These are phyloP conservation scores for Yponomeuta plumbellus DNA, from an alignment of 2,888 invertebrate genomes.

Conservation along the genomic window DNA sequence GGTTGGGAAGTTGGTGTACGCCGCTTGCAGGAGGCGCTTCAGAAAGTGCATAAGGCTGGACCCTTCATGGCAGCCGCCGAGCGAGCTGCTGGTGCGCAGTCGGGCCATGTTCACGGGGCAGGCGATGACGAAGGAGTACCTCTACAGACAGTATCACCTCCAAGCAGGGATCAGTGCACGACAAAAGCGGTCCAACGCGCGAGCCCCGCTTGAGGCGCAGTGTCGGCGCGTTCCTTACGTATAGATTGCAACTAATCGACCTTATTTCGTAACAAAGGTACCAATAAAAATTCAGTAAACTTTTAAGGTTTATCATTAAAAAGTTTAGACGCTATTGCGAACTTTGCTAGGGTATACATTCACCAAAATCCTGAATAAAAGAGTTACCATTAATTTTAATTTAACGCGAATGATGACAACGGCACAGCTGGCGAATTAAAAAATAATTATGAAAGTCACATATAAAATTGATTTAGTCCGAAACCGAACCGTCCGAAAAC, in stretches of 20 bases:
- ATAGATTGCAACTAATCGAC: background rate
- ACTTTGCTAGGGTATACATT: too few relatives aligned
- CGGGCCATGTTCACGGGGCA: slow-evolving; percentile 67
- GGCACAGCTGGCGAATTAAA: too few relatives aligned
- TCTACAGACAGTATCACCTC: slow-evolving; percentile 66
- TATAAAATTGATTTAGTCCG: too few relatives aligned
- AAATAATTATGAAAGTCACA: too few relatives aligned
- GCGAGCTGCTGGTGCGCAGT: slow-evolving; percentile 51
- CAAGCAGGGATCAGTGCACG: slow-evolving; percentile 56
- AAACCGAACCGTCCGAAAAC: too few relatives aligned
- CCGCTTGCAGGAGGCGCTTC: slow-evolving; percentile 33
- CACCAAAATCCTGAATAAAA: too few relatives aligned
- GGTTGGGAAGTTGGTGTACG: slow-evolving; percentile 30
- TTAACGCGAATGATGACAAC: too few relatives aligned
- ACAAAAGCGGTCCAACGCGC: slow-evolving; percentile 43
- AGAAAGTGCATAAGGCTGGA: slow-evolving; percentile 35
- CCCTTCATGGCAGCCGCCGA: slow-evolving; percentile 54
- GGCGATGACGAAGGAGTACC: slow-evolving; percentile 71
- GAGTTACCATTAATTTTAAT: too few relatives aligned
- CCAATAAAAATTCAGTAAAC: background rate
- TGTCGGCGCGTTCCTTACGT: background rate
- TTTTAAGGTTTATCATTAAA: too few relatives aligned
- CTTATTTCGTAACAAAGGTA: background rate
- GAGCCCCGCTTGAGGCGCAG: background rate
- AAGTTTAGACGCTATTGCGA: too few relatives aligned